Base-by-base conservation (phyloP, 1,140 invertebrate species). In the Bombus superbus region DNA sequence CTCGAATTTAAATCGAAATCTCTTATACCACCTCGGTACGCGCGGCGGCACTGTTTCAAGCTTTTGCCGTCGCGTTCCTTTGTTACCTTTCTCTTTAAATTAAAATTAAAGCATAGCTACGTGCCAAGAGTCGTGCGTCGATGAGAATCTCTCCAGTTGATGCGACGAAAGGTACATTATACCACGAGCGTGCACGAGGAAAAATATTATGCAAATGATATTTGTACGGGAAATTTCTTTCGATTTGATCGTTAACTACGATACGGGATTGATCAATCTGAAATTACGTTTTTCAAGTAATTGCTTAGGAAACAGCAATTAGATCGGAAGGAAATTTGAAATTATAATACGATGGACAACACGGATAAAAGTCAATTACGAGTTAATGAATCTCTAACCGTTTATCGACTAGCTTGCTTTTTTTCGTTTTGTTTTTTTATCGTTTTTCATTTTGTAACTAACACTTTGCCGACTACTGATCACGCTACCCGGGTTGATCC, bases 1-100 rank as follows among this genome's bases (percentile, higher is more conserved):
- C 40, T 83, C 44, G 42, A 83, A 75, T 76, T 47, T 75, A 35
- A 83, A 76, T 81, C 47, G n/a, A 73, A 42, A 42, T 59, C 62
- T 87, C 40, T 59, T 57, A 9, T 59, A 47, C 59, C 47, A 53
- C 77, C 22, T 18, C 32, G 47, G 18, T 72, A 53, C 47, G n/a
- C 42, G 32, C 25, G 25, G 11, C 22, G 1, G 1, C 25, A 15
- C 28, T 40, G 28, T 72, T 71, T 15, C 40, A 66, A 44, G 47
- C 59, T 44, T 40, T 64, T 64, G 62, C 22, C 42, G 44, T n/a
- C 5, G 2, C 8, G 25, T 64, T 42, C 10, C 28, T 64, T 32
- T 15, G 28, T 77, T 64, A 62, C 28, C 38, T 75, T 75, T 75
- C 32, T 57, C 47, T 57, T 75, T 38, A 25, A 72, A 68, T 22